Conservation (phyloP, 2,113 vertebrate genomes). For the Ammodramus savannarum region DNA sequence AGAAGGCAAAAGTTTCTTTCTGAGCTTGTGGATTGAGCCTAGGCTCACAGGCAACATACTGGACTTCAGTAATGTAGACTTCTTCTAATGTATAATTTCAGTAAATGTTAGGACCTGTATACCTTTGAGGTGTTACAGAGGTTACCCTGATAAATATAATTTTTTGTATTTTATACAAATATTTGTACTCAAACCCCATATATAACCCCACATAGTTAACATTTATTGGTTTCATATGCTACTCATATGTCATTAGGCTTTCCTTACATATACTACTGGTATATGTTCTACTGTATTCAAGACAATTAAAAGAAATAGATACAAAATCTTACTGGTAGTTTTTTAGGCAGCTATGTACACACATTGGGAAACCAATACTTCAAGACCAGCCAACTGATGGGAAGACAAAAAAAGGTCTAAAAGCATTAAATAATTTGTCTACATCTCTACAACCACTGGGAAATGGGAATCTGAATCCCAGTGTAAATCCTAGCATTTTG, state of each 20-base stretch:
- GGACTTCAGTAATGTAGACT: background rate
- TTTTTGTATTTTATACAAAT: background rate
- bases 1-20: background rate
- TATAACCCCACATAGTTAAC: background rate
- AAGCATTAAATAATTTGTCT: background rate
- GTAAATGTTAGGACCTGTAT: background rate
- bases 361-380: background rate
- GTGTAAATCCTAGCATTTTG: background rate
- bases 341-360: background rate
- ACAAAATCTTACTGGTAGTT: background rate
- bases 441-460: background rate
- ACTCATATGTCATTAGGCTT: background rate
- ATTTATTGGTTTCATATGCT: background rate
- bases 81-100: background rate
- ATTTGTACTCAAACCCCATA: background rate
- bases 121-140: background rate
- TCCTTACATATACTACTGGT: too few relatives aligned
- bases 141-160: background rate
- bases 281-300: background rate
- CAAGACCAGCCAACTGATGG: background rate
- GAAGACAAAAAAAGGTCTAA: background rate
- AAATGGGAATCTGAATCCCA: background rate
- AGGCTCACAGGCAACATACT: accelerated
- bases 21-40: background rate
- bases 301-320: background rate